Conservation (phyloP, 1,140 invertebrate genomes). For the Megathymus violae region DNA sequence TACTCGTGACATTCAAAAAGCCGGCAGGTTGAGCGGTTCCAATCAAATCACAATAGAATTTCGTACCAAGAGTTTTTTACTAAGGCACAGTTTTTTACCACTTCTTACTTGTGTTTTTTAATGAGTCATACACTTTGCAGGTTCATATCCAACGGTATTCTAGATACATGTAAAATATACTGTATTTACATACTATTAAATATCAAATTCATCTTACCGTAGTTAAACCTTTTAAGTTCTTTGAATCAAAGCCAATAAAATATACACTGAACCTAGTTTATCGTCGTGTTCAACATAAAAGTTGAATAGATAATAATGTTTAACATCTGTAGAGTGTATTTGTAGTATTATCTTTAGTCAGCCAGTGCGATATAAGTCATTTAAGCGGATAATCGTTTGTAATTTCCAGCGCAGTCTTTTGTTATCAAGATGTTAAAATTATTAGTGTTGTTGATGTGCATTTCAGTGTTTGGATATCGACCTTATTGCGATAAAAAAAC, state of each 20-base stretch:
- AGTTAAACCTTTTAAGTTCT: slow-evolving; percentile 10
- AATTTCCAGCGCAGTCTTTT: neutral
- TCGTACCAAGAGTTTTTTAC: neutral
- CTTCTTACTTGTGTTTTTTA: neutral
- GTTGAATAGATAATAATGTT: neutral
- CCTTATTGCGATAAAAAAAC: neutral
- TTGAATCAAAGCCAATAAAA: slow-evolving; percentile 2
- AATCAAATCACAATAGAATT: no score
- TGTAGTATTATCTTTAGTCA: neutral
- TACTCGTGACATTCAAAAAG: no score
- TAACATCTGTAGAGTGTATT: no score
- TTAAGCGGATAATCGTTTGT: neutral
- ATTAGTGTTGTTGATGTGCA: slow-evolving; percentile 4
- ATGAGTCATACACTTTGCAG: neutral
- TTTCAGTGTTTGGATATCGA: neutral
- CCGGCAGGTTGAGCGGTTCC: no score
- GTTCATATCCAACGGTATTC: neutral
- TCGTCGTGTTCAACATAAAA: neutral
- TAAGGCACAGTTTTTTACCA: neutral
- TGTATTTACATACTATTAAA: neutral
- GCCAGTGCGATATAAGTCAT: neutral
- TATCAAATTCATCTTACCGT: neutral
- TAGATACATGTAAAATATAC: slow-evolving; percentile 1
- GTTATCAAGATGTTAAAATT: slow-evolving; percentile 5
- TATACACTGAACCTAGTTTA: slow-evolving; percentile 27